Evolutionary conservation across 2,888 invertebrate genomes (phyloP).

Genomic region (Sturmia bella): DNA sequence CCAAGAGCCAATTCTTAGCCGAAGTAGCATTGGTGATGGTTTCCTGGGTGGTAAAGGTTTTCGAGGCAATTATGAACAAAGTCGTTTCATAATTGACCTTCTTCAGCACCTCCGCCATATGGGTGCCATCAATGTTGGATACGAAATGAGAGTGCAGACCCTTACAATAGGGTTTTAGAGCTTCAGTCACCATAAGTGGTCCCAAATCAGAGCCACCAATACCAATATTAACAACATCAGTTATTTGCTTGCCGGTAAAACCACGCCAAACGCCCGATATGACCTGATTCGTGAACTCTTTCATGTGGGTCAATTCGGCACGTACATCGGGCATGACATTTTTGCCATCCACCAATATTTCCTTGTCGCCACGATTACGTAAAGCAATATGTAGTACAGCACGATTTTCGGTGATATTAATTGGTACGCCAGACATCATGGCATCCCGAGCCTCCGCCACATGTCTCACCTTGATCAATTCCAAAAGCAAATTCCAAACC

Average conservation of each 20-base stretch:
- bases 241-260: constrained; percentile 96
- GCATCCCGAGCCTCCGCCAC: constrained; percentile 93
- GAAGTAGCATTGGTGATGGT: constrained; percentile 99
- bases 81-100: constrained; percentile 95
- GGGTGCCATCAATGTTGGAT: constrained; percentile 99
- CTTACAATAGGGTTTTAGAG: constrained; percentile 93
- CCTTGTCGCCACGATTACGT: constrained; percentile 87
- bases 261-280: constrained; percentile 88
- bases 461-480: constrained; percentile 91
- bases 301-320: constrained; percentile 96
- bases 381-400: constrained; percentile 97
- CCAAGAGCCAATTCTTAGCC: constrained; percentile 97
- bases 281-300: constrained; percentile 92
- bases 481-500: constrained; percentile 88
- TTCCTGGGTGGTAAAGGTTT: constrained; percentile 99
- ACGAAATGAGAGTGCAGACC: constrained; percentile 96
- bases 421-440: constrained; percentile 96
- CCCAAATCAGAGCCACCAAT: constrained; percentile 99
- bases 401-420: constrained; percentile 98
- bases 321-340: constrained; percentile 97
- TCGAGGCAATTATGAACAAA: constrained; percentile 99
- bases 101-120: constrained; percentile 95
- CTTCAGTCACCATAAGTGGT: constrained; percentile 99
- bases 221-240: constrained; percentile 99
- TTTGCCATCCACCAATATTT: constrained; percentile 91